phyloP scores from a whole-genome alignment of 1,140 invertebrate genomes.

The Bombus haemorrhoidalis region DNA sequence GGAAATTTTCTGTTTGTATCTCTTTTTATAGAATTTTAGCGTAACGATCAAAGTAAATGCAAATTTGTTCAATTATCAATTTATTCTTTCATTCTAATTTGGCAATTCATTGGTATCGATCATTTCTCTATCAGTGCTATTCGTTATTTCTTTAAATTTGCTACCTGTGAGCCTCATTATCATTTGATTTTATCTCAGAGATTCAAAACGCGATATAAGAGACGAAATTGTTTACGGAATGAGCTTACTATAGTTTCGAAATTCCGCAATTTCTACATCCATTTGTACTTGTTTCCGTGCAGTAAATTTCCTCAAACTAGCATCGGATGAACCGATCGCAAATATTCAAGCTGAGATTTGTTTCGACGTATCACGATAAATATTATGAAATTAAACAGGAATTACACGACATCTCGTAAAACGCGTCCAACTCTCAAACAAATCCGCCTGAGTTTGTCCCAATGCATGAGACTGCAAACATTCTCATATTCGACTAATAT shows the following conservation, averaged over 20 bases:
- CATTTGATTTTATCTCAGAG: too few relatives aligned
- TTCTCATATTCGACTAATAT: slow-evolving; percentile 20
- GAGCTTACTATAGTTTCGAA: not conserved
- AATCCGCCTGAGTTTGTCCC: slow-evolving; percentile 2
- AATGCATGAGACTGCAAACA: slow-evolving; percentile 1
- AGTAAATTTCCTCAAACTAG: not conserved
- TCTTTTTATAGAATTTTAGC: too few relatives aligned
- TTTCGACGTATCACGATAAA: not conserved
- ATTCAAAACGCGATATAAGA: too few relatives aligned
- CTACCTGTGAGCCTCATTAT: too few relatives aligned
- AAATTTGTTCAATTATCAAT: too few relatives aligned
- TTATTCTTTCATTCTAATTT: too few relatives aligned
- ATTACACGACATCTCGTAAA: not conserved
- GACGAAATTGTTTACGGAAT: too few relatives aligned
- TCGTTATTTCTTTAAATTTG: too few relatives aligned
- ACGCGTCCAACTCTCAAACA: not conserved
- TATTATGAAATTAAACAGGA: not conserved
- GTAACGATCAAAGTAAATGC: too few relatives aligned
- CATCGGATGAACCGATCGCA: not conserved
- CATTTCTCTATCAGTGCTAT: too few relatives aligned
- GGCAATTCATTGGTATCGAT: too few relatives aligned
- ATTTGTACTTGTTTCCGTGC: not conserved
- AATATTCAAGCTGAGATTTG: not conserved
- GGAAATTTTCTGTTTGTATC: too few relatives aligned
- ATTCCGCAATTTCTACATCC: not conserved